These are phyloP conservation scores for Zelostemma sp. DNA, from an alignment of 1,140 invertebrate genomes.

Conservation along the genomic window DNA sequence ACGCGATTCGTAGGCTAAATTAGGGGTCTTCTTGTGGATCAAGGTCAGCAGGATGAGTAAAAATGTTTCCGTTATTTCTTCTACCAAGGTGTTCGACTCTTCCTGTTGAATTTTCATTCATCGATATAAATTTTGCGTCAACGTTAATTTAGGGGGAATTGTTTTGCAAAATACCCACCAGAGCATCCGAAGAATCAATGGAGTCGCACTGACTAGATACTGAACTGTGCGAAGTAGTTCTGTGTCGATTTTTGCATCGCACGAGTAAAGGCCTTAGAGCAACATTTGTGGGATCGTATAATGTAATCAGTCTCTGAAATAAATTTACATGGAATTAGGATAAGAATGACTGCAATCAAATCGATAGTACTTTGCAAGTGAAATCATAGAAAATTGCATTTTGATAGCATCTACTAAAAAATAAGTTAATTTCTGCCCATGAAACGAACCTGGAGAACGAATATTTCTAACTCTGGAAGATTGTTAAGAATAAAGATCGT, in stretches of 20 bases:
- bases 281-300: slow-evolving; percentile 71
- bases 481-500: slow-evolving; percentile 62
- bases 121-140: neutral
- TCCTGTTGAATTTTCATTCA: slow-evolving; percentile 40
- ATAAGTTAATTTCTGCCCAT: neutral
- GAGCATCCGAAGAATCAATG: slow-evolving; percentile 59
- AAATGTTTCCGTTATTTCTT: slow-evolving; percentile 67
- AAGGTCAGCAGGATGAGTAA: slow-evolving; percentile 62
- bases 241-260: slow-evolving; percentile 57
- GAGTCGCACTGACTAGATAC: slow-evolving; percentile 67
- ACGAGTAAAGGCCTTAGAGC: slow-evolving; percentile 65
- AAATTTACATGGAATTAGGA: neutral
- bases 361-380: slow-evolving; percentile 8
- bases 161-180: slow-evolving; percentile 46
- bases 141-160: neutral
- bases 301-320: slow-evolving; percentile 63
- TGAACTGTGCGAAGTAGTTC: slow-evolving; percentile 60
- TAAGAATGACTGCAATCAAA: neutral
- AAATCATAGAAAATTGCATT: slow-evolving; percentile 18
- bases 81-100: slow-evolving; percentile 56
- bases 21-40: slow-evolving; percentile 54
- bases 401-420: neutral
- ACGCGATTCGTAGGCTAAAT: slow-evolving; percentile 44
- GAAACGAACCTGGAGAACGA: slow-evolving; percentile 62
- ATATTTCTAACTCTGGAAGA: slow-evolving; percentile 60